Evolutionary conservation across 2,113 vertebrate species (phyloP), one percentile per base, ranked within the genome.

Genomic region (Clarias macrocephalus): DNA sequence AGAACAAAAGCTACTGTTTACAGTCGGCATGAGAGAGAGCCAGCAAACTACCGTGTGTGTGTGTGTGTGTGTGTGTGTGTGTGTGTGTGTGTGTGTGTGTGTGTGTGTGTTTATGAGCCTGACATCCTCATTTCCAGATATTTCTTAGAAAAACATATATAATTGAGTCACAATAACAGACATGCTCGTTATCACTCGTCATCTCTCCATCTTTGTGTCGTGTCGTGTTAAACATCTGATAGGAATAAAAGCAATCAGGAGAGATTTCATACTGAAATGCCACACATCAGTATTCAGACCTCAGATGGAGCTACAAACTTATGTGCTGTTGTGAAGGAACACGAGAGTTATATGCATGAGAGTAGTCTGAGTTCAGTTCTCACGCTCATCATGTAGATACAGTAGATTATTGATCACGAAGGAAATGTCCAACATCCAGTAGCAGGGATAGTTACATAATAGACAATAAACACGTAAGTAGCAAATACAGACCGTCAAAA

Each of bases 1-100:
- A 83, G 88, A 90, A 92, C 89, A 83, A 93, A 90, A 92, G 89
- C 90, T 91, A 90, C 92, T 89, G 85, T 90, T 91, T 92, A 90
- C 90, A 90, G 91, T 93, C 90, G 85, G 89, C 86, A 86, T 90
- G 86, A 91, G 73, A 88, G 72, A 82, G 88, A 91, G 82, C 89
- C 92, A 92, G 92, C 93, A 90, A 92, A 94, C 93, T 88, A 83
- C 81, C 77, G 23, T 75, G 66, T 68, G 88, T 90, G 90, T 92
- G 90, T 86, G 82, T 84, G 66, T 72, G 82, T 72, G 82, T 72
- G 42, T 83, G 65, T 83, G 82, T 83, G 65, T 72, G 63, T 30
- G 59, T 42, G 80, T 37, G 79, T 57, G 54, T 59, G 54, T 75
- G 72, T 75, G 72, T 48, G 33, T n/a, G n/a, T n/a, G n/a, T n/a